A percentile compares a stretch with the other conserved stretches of the same genome.
Evolutionary conservation across 2,113 vertebrate species (phyloP).

Genomic region (Bagarius yarrelli): DNA sequence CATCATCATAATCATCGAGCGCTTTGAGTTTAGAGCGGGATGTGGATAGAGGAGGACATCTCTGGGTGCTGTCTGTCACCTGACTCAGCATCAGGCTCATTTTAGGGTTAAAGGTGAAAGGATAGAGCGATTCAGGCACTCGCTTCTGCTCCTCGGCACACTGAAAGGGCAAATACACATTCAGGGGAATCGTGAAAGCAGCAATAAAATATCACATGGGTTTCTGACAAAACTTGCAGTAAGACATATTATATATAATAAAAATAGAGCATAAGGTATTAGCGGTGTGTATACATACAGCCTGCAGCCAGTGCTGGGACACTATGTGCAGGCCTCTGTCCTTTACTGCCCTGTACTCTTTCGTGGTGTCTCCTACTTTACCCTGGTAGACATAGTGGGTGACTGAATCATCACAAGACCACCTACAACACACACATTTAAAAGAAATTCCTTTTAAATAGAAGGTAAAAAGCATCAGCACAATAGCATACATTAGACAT

Average conservation of each 20-base stretch:
- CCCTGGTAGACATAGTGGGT: conserved; percentile 97
- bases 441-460: not conserved
- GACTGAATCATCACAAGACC: conserved; percentile 92
- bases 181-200: not conserved
- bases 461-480: too few relatives aligned
- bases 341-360: conserved; percentile 87
- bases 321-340: conserved; percentile 86
- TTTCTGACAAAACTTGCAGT: not conserved
- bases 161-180: conserved; percentile 62
- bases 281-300: conserved; percentile 73
- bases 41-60: conserved; percentile 58
- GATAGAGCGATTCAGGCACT: conserved; percentile 89
- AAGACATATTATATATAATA: not conserved
- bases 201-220: not conserved
- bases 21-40: conserved; percentile 51
- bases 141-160: conserved; percentile 82
- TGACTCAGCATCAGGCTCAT: conserved; percentile 94
- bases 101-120: conserved; percentile 96
- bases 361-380: conserved; percentile 86
- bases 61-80: conserved; percentile 71
- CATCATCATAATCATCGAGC: conserved; percentile 18
- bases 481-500: not conserved
- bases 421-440: conserved; percentile 68
- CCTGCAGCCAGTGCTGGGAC: conserved; percentile 91
- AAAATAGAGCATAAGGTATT: not conserved